Evolutionary conservation across 2,888 invertebrate genomes (phyloP).

Genomic region (Chirona hameri): DNA sequence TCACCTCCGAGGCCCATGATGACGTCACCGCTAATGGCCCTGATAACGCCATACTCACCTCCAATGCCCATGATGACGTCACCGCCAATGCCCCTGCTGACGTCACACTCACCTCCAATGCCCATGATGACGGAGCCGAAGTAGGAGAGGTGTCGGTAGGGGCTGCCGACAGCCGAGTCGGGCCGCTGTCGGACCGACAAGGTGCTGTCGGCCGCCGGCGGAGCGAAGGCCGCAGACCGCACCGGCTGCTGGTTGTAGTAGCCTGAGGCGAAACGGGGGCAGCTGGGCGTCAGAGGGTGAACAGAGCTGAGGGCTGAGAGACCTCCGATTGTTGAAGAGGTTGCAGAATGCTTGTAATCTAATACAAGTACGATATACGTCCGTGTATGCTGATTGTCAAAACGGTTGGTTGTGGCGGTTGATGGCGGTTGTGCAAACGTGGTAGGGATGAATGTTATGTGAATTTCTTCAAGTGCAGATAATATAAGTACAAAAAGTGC

Average conservation of each 20-base stretch:
- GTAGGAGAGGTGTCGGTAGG: constrained; percentile 2
- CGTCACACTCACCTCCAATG: neutral
- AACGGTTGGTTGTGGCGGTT: no score
- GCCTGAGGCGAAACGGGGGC: neutral
- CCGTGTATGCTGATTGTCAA: no score
- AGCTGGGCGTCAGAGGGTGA: no score
- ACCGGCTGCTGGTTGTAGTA: neutral
- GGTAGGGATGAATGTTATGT: no score
- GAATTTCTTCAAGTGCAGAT: no score
- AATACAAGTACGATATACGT: no score
- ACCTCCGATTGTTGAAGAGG: no score
- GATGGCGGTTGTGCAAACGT: no score
- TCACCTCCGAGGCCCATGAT: neutral
- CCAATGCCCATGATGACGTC: neutral
- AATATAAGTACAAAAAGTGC: no score
- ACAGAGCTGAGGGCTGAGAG: no score
- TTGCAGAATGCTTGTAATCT: no score
- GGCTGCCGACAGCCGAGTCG: neutral
- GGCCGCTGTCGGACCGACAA: neutral
- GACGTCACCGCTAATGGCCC: neutral
- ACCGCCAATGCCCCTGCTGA: no score
- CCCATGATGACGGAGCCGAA: constrained; percentile 24
- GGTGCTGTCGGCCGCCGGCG: neutral
- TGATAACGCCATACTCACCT: neutral
- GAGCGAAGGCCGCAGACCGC: neutral